phyloP scores from a whole-genome alignment of 2,888 invertebrate species.

The Habrosyne pyritoides region DNA sequence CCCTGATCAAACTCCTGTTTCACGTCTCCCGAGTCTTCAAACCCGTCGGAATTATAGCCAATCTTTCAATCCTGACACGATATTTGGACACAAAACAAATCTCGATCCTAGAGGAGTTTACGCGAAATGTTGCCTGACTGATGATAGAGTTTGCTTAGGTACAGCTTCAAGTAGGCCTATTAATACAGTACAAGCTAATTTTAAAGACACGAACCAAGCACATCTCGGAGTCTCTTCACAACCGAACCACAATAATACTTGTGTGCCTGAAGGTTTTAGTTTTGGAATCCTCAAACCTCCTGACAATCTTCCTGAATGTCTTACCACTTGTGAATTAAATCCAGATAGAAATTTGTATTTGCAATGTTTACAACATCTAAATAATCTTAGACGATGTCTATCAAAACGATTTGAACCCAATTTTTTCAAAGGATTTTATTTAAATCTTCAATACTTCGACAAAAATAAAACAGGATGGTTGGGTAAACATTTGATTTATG shows the following conservation, averaged over 20 bases:
- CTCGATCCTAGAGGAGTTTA: conserved; percentile 59
- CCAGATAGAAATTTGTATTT: conserved; percentile 52
- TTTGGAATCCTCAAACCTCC: conserved; percentile 63
- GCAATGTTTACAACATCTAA: conserved; percentile 61
- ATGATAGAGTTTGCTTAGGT: conserved; percentile 43
- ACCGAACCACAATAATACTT: conserved; percentile 65
- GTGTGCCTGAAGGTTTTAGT: conserved; percentile 59
- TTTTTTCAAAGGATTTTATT: conserved; percentile 37
- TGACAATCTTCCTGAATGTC: conserved; percentile 57
- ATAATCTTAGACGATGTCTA: conserved; percentile 46
- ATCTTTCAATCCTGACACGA: conserved; percentile 53
- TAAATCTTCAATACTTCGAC: conserved; percentile 46
- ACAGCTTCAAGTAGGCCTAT: conserved; percentile 39
- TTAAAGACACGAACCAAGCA: conserved; percentile 33
- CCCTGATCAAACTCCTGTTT: conserved; percentile 29
- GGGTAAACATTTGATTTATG: conserved; percentile 57
- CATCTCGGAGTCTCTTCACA: conserved; percentile 49
- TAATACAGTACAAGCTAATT: conserved; percentile 53
- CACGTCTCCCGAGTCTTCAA: conserved; percentile 33
- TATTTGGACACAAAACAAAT: conserved; percentile 53
- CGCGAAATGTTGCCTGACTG: conserved; percentile 47
- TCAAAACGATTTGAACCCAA: conserved; percentile 31
- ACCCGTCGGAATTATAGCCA: conserved; percentile 40
- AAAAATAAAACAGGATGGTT: conserved; percentile 60
- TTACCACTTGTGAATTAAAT: conserved; percentile 40